Base-by-base conservation (phyloP, 37 sponge, comb jelly and placozoan species). In the Hexactinellida sp. region DNA sequence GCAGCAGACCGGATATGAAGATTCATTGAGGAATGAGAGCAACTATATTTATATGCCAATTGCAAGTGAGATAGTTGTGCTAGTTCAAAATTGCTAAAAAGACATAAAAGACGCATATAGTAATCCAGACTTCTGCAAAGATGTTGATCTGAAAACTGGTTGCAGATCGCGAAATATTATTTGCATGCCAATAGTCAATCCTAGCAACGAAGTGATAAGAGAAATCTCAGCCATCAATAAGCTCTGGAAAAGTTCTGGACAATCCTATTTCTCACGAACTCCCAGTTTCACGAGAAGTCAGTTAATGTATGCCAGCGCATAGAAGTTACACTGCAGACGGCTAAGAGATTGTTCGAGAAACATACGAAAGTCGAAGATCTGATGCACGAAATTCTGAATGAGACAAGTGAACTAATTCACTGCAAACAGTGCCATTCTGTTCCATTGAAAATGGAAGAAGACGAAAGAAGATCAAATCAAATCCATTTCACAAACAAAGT, bases 161-260 rank as follows among this genome's bases (percentile, higher is more conserved):
- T 97, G 91, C 85, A 36, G 86, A 82, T 94, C 97, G 0, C 91
- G 83, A 36, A 90, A 90, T 38, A 92, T 97, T 47, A 89, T 97
- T 1, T 97, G 94, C 76, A 90, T 92, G 90, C 97, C 97, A n/a
- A 89, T 97, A 37, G 88, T 88, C 39, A 88, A 88, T 37, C 76
- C 85, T 38, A 84, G 89, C 55, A 90, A 89, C 38, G 93, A 94
- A 93, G 92, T 94, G 37, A 92, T 96, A 28, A 94, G 97, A 10
- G 97, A 94, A 24, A 94, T 94, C 36, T 93, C 94, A 84, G 97
- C 92, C n/a, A 96, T 96, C 23, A 96, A 96, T 90, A 96, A 96
- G 84, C 89, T 38, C 0, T 82, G 37, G 21, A 86, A 30, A 13
- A 23, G 51, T 37, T n/a, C 38, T 3, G 93, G 83, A 37, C 30